Evolutionary conservation across 2,888 invertebrate species (phyloP).

Genomic region (Campoplex nolae): DNA sequence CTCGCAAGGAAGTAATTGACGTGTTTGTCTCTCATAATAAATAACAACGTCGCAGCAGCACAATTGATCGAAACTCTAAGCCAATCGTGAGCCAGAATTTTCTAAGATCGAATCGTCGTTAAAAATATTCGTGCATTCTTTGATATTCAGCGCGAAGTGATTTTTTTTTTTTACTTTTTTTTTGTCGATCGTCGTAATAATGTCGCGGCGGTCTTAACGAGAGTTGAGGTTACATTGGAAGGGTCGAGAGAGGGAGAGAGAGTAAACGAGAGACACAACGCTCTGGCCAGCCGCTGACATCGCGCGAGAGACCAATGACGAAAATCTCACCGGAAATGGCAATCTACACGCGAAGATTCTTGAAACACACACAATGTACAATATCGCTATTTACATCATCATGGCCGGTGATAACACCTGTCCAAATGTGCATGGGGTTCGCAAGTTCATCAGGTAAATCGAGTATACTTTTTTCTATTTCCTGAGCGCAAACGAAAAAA

Average conservation of each 20-base stretch:
- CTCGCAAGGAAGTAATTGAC: conserved; percentile 3
- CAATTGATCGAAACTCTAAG: background rate
- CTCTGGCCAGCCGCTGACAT: conserved; percentile 60
- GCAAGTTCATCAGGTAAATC: conserved; percentile 61
- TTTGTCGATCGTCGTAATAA: conserved; percentile 71
- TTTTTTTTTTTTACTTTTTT: conserved; percentile 70
- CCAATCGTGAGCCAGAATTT: background rate
- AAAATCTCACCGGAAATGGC: conserved; percentile 22
- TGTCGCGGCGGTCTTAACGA: conserved; percentile 77
- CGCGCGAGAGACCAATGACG: conserved; percentile 5
- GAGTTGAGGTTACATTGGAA: conserved; percentile 81
- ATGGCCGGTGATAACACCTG: conserved; percentile 23
- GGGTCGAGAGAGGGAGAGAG: conserved; percentile 62
- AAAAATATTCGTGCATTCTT: background rate
- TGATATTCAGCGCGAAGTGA: background rate
- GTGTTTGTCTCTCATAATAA: background rate
- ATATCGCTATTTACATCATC: conserved; percentile 10
- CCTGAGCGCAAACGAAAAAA: background rate
- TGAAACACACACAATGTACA: conserved; percentile 26
- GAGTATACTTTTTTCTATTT: conserved; percentile 18
- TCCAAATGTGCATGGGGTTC: conserved; percentile 51
- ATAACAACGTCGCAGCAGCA: background rate
- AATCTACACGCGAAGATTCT: conserved; percentile 47
- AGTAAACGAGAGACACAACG: conserved; percentile 77
- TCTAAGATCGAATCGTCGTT: background rate